These are phyloP conservation scores for Chrysocyon brachyurus DNA, from an alignment of 2,797 vertebrate species.

Conservation along the genomic window DNA sequence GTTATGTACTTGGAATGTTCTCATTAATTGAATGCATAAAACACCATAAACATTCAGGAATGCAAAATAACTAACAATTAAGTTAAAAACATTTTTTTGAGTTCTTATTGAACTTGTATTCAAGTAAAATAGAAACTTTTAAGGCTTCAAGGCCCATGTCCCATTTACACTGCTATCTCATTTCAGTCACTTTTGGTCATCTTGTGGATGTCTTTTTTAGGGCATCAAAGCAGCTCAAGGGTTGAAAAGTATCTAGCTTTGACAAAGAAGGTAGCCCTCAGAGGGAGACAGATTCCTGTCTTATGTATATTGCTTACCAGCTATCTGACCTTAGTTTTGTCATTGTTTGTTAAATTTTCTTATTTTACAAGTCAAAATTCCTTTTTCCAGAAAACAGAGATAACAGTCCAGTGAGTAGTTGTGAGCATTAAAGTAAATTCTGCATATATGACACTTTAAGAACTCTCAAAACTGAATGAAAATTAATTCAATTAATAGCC, in stretches of 20 bases:
- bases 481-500: background rate
- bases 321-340: background rate
- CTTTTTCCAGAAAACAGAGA: background rate
- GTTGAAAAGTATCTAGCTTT: rapidly evolving
- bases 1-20: background rate
- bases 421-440: background rate
- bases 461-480: background rate
- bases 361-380: background rate
- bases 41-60: background rate
- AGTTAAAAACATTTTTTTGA: background rate
- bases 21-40: background rate
- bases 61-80: background rate
- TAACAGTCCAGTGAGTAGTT: background rate
- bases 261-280: background rate
- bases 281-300: background rate
- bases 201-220: background rate
- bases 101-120: background rate
- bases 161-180: background rate
- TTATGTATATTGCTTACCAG: background rate
- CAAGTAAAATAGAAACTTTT: background rate
- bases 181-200: background rate
- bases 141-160: background rate
- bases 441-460: background rate
- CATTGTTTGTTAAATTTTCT: background rate
- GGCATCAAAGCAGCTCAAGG: background rate